Evolutionary conservation across 64 coral and sea anemone species (phyloP).

Genomic region (Hydrozoanthus tunicans): DNA sequence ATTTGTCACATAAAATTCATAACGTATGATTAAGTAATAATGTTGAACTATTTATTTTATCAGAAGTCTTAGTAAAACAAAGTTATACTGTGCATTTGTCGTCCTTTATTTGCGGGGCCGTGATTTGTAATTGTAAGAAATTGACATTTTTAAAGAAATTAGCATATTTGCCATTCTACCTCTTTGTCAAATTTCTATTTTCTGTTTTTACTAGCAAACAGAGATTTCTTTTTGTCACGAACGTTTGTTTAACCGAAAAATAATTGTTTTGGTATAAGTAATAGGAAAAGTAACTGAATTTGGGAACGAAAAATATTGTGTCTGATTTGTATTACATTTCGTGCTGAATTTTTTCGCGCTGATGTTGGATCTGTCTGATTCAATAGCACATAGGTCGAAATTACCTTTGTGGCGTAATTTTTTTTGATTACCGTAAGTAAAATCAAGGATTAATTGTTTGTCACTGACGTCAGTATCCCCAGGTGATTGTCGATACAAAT

Average conservation of each 20-base stretch:
- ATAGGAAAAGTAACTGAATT: background rate
- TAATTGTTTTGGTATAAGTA: background rate
- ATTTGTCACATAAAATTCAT: background rate
- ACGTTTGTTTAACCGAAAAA: conserved; percentile 26
- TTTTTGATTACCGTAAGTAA: background rate
- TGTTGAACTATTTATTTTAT: background rate
- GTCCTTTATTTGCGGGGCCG: background rate
- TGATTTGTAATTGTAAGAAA: conserved; percentile 1
- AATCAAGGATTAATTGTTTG: conserved; percentile 8
- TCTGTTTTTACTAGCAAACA: conserved; percentile 18
- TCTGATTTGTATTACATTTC: background rate
- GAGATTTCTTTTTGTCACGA: background rate
- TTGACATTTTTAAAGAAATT: conserved; percentile 7
- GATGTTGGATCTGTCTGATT: background rate
- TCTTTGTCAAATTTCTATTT: background rate
- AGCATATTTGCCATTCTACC: conserved; percentile 1
- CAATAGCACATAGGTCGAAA: background rate
- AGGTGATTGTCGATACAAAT: background rate
- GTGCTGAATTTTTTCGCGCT: background rate
- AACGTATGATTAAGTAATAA: background rate
- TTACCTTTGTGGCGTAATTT: conserved; percentile 22
- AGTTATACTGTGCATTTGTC: background rate
- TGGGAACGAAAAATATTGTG: background rate
- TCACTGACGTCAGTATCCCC: conserved; percentile 1
- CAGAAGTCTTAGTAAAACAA: background rate